phyloP scores from a whole-genome alignment of 2,888 invertebrate species.

The Melanotus villosus region DNA sequence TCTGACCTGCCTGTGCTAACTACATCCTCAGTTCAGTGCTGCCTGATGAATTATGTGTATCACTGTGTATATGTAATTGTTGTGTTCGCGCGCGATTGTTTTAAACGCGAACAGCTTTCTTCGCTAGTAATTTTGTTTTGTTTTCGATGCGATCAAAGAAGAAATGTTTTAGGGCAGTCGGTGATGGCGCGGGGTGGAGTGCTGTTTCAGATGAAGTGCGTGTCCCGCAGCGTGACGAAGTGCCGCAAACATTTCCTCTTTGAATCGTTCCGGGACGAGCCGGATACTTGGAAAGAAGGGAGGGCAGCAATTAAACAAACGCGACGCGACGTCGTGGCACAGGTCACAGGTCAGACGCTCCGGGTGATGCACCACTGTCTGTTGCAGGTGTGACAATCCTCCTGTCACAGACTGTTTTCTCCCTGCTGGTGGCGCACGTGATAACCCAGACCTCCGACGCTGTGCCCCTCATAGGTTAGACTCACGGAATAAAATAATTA shows the following conservation, averaged over 20 bases:
- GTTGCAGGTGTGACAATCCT: constrained; percentile 99
- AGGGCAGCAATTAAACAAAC: constrained; percentile 53
- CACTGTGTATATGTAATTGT: constrained; percentile 68
- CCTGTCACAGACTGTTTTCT: constrained; percentile 99
- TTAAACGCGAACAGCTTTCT: constrained; percentile 48
- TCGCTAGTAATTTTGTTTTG: constrained; percentile 46
- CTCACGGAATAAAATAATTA: constrained; percentile 54
- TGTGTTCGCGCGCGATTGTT: constrained; percentile 65
- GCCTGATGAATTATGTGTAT: constrained; percentile 68
- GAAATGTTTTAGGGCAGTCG: constrained; percentile 67
- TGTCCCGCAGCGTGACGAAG: constrained; percentile 49
- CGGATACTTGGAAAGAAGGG: constrained; percentile 65
- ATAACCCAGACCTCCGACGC: constrained; percentile 99
- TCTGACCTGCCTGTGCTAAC: constrained; percentile 70
- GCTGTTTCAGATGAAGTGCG: constrained; percentile 55
- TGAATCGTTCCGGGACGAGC: constrained; percentile 66
- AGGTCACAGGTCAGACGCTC: constrained; percentile 68
- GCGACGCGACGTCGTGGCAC: constrained; percentile 60
- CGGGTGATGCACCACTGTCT: constrained; percentile 72
- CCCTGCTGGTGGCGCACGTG: constrained; percentile 98
- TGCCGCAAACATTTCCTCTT: constrained; percentile 68
- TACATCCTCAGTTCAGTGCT: constrained; percentile 66
- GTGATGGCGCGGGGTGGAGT: constrained; percentile 55
- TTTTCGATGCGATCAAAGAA: constrained; percentile 65
- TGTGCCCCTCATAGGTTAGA: constrained; percentile 96